Evolutionary conservation across 1,140 invertebrate species (phyloP), one percentile per base, ranked within the genome.

Genomic region (Latrodectus geometricus): DNA sequence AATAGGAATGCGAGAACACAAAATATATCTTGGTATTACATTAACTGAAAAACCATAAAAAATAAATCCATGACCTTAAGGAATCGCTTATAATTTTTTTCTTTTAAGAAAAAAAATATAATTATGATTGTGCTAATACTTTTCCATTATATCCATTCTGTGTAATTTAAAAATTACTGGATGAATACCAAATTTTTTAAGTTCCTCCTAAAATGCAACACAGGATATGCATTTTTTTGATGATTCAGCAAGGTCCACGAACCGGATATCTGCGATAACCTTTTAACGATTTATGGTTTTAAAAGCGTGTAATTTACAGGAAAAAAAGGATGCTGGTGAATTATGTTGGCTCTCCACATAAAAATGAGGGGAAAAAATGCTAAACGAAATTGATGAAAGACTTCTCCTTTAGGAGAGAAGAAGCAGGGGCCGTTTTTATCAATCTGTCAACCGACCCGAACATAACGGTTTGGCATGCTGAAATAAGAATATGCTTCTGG

Each of bases 401-500:
- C 21, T 14, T 7, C 69, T 66, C 11, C 69, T 14, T 11, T 14
- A 70, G 21, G 69, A n/a, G 35, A 21, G 69, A 70, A 9, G 21
- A 48, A 21, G 21, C 35, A 21, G 69, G 69, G 20, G n/a, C 15
- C 50, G 9, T 12, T 35, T 50, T 52, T 81, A 81, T 81, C 79
- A 81, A 81, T 81, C 79, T 81, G 79, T 81, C 79, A 72, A 49
- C 68, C 23, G 12, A 54, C 35, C 70, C 35, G 49, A 48, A 68
- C 65, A 65, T 81, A 81, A 81, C 69, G 79, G 54, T 61, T 61
- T 8, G 79, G 70, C 14, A 54, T n/a, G 35, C 49, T 17, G 69
- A 70, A 48, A 70, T 70, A 70, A 66, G 17, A 70, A 70, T 70
- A 70, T 21, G 69, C 14, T 70, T 70, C 35, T 20, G 12, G 21